phyloP scores from a whole-genome alignment of 2,797 vertebrate genomes.

The Enoplosus armatus region DNA sequence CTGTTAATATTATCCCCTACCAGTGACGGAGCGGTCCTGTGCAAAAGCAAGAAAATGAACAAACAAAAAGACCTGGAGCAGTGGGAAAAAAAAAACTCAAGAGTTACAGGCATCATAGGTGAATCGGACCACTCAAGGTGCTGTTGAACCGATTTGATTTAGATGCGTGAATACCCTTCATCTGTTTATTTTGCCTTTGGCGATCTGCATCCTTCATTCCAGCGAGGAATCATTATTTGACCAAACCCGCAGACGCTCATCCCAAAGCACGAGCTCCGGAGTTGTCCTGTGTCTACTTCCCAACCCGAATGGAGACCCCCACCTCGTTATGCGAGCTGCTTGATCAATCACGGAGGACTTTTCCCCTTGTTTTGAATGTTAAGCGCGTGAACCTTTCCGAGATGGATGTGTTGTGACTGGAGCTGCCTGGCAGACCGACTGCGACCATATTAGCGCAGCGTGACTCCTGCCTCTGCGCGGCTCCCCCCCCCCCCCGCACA shows the following conservation, averaged over 20 bases:
- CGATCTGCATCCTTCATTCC: constrained; percentile 2
- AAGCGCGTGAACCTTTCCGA: constrained; percentile 44
- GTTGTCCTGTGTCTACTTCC: not conserved
- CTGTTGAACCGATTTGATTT: not conserved
- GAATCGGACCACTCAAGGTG: not conserved
- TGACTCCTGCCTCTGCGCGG: constrained; percentile 56
- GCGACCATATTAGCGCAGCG: constrained; percentile 66
- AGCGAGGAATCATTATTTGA: not conserved
- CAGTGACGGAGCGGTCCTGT: not conserved
- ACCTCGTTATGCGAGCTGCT: constrained; percentile 19
- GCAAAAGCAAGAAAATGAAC: not conserved
- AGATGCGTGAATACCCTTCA: not conserved
- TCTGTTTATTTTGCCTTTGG: not conserved
- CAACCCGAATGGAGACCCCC: constrained; percentile 16
- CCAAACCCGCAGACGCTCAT: not conserved
- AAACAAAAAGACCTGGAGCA: constrained; percentile 7
- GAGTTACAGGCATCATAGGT: constrained; percentile 1
- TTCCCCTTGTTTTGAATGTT: constrained; percentile 54
- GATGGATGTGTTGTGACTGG: constrained; percentile 66
- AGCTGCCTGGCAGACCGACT: constrained; percentile 52
- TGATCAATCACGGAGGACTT: constrained; percentile 49
- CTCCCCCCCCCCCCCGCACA: constrained; percentile 40
- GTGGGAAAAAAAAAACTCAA: not conserved
- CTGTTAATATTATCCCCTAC: not conserved
- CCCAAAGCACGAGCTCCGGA: not conserved